A percentile compares a stretch with the other conserved stretches of the same genome.
These are phyloP conservation scores for Syrista parreyssii DNA, from an alignment of 2,888 invertebrate genomes.

Conservation along the genomic window DNA sequence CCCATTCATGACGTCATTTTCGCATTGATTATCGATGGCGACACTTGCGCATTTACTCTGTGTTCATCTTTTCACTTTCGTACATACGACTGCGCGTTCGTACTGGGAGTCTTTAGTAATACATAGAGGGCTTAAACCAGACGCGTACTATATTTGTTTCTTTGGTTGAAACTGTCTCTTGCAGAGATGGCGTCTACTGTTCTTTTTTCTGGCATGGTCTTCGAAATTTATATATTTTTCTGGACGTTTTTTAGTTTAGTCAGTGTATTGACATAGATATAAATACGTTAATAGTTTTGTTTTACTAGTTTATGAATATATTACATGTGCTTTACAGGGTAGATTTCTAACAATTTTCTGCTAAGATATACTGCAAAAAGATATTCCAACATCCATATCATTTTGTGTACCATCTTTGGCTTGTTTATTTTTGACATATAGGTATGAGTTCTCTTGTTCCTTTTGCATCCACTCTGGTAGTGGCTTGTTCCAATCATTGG, in stretches of 20 bases:
- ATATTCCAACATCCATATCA: slow-evolving; percentile 18
- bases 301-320: background rate
- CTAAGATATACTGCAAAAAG: slow-evolving; percentile 23
- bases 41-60: background rate
- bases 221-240: background rate
- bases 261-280: background rate
- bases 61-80: background rate
- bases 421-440: slow-evolving; percentile 75
- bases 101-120: background rate
- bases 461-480: slow-evolving; percentile 81
- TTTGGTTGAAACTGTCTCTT: background rate
- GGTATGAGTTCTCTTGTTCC: slow-evolving; percentile 75
- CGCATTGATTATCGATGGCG: background rate
- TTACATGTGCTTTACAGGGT: background rate
- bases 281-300: background rate
- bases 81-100: background rate
- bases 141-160: background rate
- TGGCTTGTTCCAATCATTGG: slow-evolving; percentile 84
- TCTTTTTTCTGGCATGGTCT: background rate
- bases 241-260: background rate
- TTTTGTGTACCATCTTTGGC: slow-evolving; percentile 64
- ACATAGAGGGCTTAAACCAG: background rate
- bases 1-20: background rate
- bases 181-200: background rate
- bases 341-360: background rate